Evolutionary conservation across 2,888 invertebrate genomes (phyloP), one percentile per base, ranked within the genome.

Genomic region (Agrochola macilenta): DNA sequence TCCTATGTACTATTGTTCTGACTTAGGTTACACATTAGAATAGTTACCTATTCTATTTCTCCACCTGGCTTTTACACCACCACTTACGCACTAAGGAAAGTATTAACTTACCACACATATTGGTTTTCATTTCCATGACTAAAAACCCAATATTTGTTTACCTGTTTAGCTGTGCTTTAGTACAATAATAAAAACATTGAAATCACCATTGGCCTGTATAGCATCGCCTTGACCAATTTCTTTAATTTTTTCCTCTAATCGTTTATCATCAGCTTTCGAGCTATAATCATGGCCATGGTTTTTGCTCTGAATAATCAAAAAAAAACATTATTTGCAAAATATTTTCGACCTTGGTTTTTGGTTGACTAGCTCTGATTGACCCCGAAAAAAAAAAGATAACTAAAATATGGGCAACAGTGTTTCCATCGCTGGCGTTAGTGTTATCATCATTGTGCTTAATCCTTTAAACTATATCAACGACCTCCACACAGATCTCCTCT

Each of bases 191-290:
- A 58, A 61, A 46, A 57, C 72, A 71, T 71, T 74, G 39, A 71
- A 71, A 78, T 82, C 52, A 77, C 49, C 58, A 77, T 52, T 85
- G 73, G 43, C 52, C 70, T 69, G 78, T 69, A 63, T 52, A 46
- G 1, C 39, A 46, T 26, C 11, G 58, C 87, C 84, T 84, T 84
- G 87, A 80, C 84, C 76, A 87, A 84, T 84, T 87, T 84, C 79
- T 86, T 83, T 35, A 43, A 0, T 83, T 86, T 83, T 79, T 83
- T 74, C 43, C 46, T 72, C 12, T 17, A 69, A 64, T 69, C 14
- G 43, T 69, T 79, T 65, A 69, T 65, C 49, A 78, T 70, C 69
- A 60, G 74, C 63, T 74, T 83, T 72, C 66, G 49, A 66, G 46
- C 11, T 76, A 20, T 76, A 76, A 75, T 61, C 60, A 69, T 35